These are phyloP conservation scores for Nautilus pompilius DNA, from an alignment of 1,140 invertebrate species.

Conservation along the genomic window DNA sequence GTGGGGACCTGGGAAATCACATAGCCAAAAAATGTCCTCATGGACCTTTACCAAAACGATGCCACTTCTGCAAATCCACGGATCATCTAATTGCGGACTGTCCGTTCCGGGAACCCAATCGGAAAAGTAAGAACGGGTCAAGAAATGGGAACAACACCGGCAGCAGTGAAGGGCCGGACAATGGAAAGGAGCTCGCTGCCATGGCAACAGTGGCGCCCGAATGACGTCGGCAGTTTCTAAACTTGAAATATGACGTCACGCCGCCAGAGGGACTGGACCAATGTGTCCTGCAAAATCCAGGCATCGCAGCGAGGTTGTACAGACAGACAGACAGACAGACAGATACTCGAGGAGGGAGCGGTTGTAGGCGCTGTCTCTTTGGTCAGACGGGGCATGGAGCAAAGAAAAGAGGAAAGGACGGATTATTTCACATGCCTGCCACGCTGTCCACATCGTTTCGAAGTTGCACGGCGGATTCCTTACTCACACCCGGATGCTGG, in stretches of 20 bases:
- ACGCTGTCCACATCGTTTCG: too few relatives aligned
- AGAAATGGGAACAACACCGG: constrained; percentile 14
- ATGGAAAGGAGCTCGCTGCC: neutral
- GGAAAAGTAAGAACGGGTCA: constrained; percentile 10
- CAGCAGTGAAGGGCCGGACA: neutral
- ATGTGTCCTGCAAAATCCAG: too few relatives aligned
- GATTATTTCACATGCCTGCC: too few relatives aligned
- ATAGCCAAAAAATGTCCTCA: constrained; percentile 82
- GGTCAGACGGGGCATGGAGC: too few relatives aligned
- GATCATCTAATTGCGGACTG: constrained; percentile 85
- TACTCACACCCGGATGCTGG: too few relatives aligned
- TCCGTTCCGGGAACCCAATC: constrained; percentile 53
- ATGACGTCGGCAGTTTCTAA: neutral
- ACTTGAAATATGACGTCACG: neutral
- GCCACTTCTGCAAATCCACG: constrained; percentile 80
- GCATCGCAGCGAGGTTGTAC: too few relatives aligned
- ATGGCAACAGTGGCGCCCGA: neutral
- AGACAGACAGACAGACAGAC: too few relatives aligned
- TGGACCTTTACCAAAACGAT: constrained; percentile 83
- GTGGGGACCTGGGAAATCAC: constrained; percentile 86
- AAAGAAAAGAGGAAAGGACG: too few relatives aligned
- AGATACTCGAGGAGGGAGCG: too few relatives aligned
- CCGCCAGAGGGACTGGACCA: neutral
- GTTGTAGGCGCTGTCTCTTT: too few relatives aligned
- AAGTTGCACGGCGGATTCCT: too few relatives aligned